Evolutionary conservation across 64 coral and sea anemone genomes (phyloP), one percentile per base, ranked within the genome.

Genomic region (Montipora capricornis): DNA sequence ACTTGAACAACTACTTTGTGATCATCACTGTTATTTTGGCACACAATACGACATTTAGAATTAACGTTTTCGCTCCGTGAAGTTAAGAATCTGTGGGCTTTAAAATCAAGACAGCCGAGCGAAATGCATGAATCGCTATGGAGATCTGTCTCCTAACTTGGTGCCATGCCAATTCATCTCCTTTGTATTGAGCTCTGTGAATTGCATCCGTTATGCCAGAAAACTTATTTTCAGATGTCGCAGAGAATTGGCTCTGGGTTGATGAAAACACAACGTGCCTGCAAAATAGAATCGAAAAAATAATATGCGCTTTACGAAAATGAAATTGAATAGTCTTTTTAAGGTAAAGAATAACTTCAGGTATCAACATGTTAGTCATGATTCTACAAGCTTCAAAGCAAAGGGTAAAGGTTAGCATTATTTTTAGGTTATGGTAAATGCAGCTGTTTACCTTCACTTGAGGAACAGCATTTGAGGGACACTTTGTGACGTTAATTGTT

Each of bases 181-280:
- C 60, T 0, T 49, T n/a, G 11, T 58, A 22, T 9, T 89, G 79
- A 5, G 93, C 96, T 29, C 46, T 49, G 59, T 73, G 83, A 57
- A 98, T 89, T 6, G 93, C 68, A 76, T 98, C 93, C 49, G 70
- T 95, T 37, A 97, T 95, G 4, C 95, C 95, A 14, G 95, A 78
- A 60, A 95, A 97, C 37, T 94, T 92, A n/a, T 58, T 84, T 49
- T 90, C 74, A 11, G 89, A 80, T 44, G 94, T 78, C 10, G 91
- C 22, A 59, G 87, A 88, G 14, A 97, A 89, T 29, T 89, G 83
- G 52, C 89, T 97, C 17, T 92, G 93, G 15, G 95, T 37, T 37
- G 37, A 37, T 37, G 37, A 83, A 80, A 94, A 88, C 19, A 95
- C 71, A 71, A 97, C 89, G 83, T 97, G 89, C 51, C 95, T 97